These are phyloP conservation scores for Drosophila kambysellisi DNA, from an alignment of 2,888 invertebrate species.

Conservation along the genomic window DNA sequence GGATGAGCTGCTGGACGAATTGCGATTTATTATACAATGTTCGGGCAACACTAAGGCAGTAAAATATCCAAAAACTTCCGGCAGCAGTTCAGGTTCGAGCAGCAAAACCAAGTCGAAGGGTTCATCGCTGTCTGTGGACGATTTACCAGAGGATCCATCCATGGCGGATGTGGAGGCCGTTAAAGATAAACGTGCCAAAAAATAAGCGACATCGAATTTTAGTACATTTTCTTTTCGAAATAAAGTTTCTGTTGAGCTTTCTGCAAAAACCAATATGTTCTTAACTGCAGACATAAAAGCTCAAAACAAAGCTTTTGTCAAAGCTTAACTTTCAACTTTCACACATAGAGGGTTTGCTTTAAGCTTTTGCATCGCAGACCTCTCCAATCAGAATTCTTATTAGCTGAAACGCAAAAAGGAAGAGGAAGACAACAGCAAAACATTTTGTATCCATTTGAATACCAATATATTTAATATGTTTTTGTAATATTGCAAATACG, in stretches of 20 bases:
- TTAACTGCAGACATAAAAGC: neutral
- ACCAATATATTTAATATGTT: constrained; percentile 74
- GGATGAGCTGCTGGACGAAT: constrained; percentile 89
- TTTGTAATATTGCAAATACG: constrained; percentile 51
- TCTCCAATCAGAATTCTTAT: neutral
- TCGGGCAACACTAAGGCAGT: constrained; percentile 90
- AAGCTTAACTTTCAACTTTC: neutral
- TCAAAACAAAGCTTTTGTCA: neutral
- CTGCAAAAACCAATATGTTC: neutral
- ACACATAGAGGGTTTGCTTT: constrained; percentile 15
- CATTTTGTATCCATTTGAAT: constrained; percentile 50
- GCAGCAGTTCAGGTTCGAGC: constrained; percentile 57
- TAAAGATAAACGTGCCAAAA: constrained; percentile 53
- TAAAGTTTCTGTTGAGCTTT: constrained; percentile 29
- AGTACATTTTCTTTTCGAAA: constrained; percentile 3
- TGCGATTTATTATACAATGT: constrained; percentile 90
- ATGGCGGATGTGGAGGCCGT: constrained; percentile 47
- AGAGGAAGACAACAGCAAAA: constrained; percentile 1
- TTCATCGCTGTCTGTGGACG: constrained; percentile 74
- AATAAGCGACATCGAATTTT: constrained; percentile 28
- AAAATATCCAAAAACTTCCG: constrained; percentile 85
- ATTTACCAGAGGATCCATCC: constrained; percentile 67
- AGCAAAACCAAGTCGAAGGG: constrained; percentile 70
- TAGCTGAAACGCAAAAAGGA: neutral
- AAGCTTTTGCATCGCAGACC: neutral